Evolutionary conservation across 2,888 invertebrate species (phyloP).

Genomic region (Leptura quadrifasciata): DNA sequence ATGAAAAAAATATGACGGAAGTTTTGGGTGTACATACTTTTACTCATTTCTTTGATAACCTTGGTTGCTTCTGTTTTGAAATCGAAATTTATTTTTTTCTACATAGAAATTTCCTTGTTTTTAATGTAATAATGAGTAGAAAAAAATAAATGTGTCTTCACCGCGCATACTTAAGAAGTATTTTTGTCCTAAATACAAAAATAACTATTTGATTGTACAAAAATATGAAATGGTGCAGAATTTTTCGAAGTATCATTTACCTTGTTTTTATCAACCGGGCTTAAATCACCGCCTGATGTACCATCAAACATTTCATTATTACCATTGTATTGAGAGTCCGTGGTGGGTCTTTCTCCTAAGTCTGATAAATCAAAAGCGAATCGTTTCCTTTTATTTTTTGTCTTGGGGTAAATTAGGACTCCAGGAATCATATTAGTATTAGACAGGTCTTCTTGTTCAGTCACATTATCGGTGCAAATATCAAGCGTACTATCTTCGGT

Average conservation of each 20-base stretch:
- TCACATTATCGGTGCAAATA: neutral
- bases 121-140: too few species aligned
- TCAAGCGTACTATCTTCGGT: neutral
- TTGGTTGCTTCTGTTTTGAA: too few species aligned
- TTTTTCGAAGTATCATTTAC: too few species aligned
- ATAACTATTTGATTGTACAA: too few species aligned
- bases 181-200: too few species aligned
- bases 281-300: neutral
- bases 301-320: neutral
- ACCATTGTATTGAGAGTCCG: neutral
- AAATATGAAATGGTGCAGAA: neutral
- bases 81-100: too few species aligned
- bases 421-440: constrained; percentile 54
- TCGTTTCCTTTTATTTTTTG: constrained; percentile 42
- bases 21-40: too few species aligned
- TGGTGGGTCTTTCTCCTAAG: neutral
- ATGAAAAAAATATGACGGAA: too few species aligned
- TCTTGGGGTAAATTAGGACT: constrained; percentile 56
- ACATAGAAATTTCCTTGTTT: too few species aligned
- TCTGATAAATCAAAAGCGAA: constrained; percentile 15
- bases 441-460: neutral
- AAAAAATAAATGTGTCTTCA: too few species aligned
- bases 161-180: too few species aligned
- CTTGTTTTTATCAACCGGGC: neutral
- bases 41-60: too few species aligned